Evolutionary conservation across 2,797 vertebrate genomes (phyloP).

Genomic region (Adrianichthys oophorus): DNA sequence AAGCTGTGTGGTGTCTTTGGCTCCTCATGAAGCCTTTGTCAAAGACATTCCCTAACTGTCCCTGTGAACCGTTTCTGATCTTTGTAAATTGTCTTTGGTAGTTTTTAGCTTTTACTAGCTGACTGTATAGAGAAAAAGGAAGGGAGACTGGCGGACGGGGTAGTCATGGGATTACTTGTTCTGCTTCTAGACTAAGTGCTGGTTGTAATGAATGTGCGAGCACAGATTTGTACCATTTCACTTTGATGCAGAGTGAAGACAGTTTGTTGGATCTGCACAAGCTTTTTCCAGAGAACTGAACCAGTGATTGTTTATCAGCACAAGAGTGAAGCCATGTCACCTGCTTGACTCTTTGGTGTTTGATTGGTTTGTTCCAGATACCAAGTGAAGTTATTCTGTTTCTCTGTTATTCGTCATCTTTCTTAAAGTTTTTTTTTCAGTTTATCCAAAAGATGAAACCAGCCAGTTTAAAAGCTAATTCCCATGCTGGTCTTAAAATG

Average conservation of each 20-base stretch:
- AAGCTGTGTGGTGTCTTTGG: constrained; percentile 4
- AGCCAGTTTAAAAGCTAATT: background rate
- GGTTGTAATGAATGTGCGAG: background rate
- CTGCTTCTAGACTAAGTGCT: background rate
- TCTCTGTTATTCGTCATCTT: background rate
- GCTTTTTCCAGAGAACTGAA: background rate
- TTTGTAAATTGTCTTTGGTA: constrained; percentile 4
- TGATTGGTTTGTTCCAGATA: background rate
- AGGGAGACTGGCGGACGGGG: background rate
- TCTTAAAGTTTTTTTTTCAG: background rate
- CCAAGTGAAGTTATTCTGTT: background rate
- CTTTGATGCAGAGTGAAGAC: background rate
- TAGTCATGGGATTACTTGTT: background rate
- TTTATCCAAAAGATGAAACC: background rate
- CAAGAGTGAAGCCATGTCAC: background rate
- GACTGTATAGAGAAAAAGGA: background rate
- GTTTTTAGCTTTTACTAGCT: constrained; percentile 15
- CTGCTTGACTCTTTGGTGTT: constrained; percentile 1
- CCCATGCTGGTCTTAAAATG: background rate
- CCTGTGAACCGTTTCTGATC: constrained; percentile 11
- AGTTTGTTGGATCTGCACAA: constrained; percentile 2
- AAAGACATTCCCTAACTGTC: constrained; percentile 15
- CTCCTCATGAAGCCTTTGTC: constrained; percentile 8
- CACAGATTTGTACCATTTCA: background rate
- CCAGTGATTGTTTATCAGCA: background rate